A percentile compares a stretch with the other conserved stretches of the same genome.
Evolutionary conservation across 2,797 vertebrate species (phyloP).

Genomic region (Danio tinwini): DNA sequence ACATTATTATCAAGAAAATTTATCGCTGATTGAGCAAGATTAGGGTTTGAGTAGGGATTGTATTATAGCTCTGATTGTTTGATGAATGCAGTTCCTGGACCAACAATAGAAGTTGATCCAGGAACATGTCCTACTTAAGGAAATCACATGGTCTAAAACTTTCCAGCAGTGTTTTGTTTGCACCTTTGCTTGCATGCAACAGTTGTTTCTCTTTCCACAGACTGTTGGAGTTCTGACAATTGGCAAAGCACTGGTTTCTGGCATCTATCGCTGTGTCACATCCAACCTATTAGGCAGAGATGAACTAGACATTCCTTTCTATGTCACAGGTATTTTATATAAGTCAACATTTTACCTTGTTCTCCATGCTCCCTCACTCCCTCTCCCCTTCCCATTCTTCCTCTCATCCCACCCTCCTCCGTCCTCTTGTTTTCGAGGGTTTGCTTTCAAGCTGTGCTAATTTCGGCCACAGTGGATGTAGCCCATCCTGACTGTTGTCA

Average conservation of each 20-base stretch:
- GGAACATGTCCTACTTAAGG: slow-evolving; percentile 17
- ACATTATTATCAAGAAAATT: background rate
- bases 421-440: slow-evolving; percentile 45
- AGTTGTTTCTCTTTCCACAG: slow-evolving; percentile 73
- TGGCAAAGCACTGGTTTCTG: slow-evolving; percentile 86
- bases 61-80: slow-evolving; percentile 8
- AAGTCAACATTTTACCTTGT: background rate
- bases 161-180: slow-evolving; percentile 20
- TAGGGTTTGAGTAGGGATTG: slow-evolving; percentile 7
- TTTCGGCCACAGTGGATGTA: slow-evolving; percentile 32
- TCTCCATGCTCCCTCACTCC: background rate
- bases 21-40: background rate
- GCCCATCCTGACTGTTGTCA: slow-evolving; percentile 73
- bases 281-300: slow-evolving; percentile 87
- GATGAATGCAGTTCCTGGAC: slow-evolving; percentile 18
- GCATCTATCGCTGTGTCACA: slow-evolving; percentile 90
- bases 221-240: slow-evolving; percentile 88
- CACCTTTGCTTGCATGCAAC: slow-evolving; percentile 35
- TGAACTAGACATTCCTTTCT: slow-evolving; percentile 86
- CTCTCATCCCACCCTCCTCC: slow-evolving; percentile 14
- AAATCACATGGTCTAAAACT: slow-evolving; percentile 27
- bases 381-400: slow-evolving; percentile 7
- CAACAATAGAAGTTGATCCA: slow-evolving; percentile 30
- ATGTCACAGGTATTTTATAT: slow-evolving; percentile 88
- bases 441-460: slow-evolving; percentile 38